These are phyloP conservation scores for Mastomys coucha DNA, from an alignment of 2,113 vertebrate species.

Conservation along the genomic window DNA sequence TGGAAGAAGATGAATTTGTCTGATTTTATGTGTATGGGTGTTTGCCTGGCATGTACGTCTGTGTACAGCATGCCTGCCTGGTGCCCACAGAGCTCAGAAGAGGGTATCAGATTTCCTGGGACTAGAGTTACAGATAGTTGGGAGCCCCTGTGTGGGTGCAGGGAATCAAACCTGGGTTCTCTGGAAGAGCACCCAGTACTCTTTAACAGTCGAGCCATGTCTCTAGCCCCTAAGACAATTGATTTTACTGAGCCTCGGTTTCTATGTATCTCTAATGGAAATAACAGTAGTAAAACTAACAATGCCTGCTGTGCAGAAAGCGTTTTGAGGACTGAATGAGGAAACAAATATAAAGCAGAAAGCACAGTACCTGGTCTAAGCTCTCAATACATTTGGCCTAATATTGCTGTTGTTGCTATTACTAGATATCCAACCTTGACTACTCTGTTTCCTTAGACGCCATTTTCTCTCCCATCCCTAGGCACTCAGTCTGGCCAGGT, in stretches of 20 bases:
- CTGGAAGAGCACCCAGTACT: background rate
- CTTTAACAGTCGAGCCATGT: background rate
- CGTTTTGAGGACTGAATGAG: background rate
- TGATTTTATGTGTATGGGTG: background rate
- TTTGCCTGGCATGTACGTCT: background rate
- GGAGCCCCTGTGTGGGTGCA: background rate
- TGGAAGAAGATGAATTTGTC: background rate
- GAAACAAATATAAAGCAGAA: background rate
- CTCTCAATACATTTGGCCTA: background rate
- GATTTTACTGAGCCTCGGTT: slow-evolving; percentile 32
- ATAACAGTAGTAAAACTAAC: slow-evolving; percentile 4
- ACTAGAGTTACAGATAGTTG: background rate
- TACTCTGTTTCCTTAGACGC: background rate
- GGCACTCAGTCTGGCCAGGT: background rate
- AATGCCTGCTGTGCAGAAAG: background rate
- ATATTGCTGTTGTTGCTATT: background rate
- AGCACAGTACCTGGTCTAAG: background rate
- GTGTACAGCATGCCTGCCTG: background rate
- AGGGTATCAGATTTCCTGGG: background rate
- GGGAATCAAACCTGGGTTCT: background rate
- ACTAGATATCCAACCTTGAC: background rate
- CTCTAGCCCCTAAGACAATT: slow-evolving; percentile 8
- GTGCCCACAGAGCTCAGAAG: background rate
- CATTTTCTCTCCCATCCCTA: background rate
- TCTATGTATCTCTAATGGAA: slow-evolving; percentile 20